Evolutionary conservation across 2,113 vertebrate genomes (phyloP).

Genomic region (Oryzias javanicus): DNA sequence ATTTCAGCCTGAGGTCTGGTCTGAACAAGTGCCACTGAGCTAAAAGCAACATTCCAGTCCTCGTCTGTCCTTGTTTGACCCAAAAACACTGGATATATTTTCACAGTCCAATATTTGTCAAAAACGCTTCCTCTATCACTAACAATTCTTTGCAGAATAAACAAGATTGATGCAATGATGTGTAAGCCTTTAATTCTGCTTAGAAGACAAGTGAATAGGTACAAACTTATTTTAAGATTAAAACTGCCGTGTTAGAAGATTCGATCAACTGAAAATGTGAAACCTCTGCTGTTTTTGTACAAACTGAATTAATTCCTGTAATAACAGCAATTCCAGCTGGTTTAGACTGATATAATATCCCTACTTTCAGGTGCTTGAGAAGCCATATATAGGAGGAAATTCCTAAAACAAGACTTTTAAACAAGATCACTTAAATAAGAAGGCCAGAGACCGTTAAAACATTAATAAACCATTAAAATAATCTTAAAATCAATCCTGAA

Average conservation of each 20-base stretch:
- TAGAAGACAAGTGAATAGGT: constrained; percentile 23
- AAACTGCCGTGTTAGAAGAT: constrained; percentile 25
- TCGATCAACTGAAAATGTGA: constrained; percentile 41
- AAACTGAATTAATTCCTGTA: constrained; percentile 36
- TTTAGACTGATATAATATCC: constrained; percentile 46
- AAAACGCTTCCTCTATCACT: background rate
- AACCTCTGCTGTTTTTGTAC: constrained; percentile 54
- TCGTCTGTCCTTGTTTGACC: background rate
- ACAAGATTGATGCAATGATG: constrained; percentile 3
- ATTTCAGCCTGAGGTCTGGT: constrained; percentile 30
- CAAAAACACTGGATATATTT: constrained; percentile 21
- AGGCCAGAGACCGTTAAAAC: too few relatives aligned
- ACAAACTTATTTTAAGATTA: constrained; percentile 3
- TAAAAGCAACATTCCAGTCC: constrained; percentile 54
- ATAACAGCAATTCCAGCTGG: constrained; percentile 33
- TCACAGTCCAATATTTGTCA: background rate
- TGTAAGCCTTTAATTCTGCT: constrained; percentile 33
- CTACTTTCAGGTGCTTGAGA: constrained; percentile 9
- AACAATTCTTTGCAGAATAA: background rate
- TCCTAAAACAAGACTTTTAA: constrained; percentile 45
- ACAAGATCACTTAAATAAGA: too few relatives aligned
- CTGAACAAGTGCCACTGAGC: constrained; percentile 46
- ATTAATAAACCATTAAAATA: too few relatives aligned
- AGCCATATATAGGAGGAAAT: constrained; percentile 36
- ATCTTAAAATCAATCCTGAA: too few relatives aligned